A percentile compares a stretch with the other conserved stretches of the same genome.
Evolutionary conservation across 2,113 vertebrate species (phyloP).

Genomic region (Hemiprocne comata): DNA sequence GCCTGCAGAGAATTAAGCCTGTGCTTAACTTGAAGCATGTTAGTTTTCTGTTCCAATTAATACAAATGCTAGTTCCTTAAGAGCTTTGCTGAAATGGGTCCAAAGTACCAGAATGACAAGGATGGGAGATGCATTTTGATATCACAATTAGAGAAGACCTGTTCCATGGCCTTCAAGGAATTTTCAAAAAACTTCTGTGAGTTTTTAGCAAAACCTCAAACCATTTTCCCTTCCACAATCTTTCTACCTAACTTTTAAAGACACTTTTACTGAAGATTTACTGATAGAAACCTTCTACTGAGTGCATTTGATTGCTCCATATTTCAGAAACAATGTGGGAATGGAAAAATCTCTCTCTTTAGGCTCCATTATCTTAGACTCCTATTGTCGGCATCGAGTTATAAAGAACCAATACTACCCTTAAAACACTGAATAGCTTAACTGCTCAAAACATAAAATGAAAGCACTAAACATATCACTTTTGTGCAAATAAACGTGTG

Average conservation of each 20-base stretch:
- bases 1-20: not conserved
- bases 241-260: conserved; percentile 34
- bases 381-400: conserved; percentile 21
- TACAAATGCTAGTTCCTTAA: not conserved
- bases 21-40: not conserved
- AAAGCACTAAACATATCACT: conserved; percentile 57
- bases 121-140: not conserved
- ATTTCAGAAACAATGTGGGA: conserved; percentile 57
- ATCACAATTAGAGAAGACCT: not conserved
- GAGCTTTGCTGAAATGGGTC: not conserved
- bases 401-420: conserved; percentile 37
- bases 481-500: not conserved
- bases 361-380: conserved; percentile 52
- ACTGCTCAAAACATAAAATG: conserved; percentile 59
- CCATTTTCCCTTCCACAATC: not conserved
- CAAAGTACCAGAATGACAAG: not conserved
- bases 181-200: not conserved
- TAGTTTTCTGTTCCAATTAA: conserved; percentile 20
- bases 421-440: conserved; percentile 49
- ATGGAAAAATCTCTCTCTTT: conserved; percentile 56
- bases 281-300: conserved; percentile 28
- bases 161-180: not conserved
- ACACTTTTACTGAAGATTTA: conserved; percentile 52
- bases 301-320: conserved; percentile 59
- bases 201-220: not conserved